A percentile compares a stretch with the other conserved stretches of the same genome.
Conservation (phyloP, 2,888 invertebrate species). For the Pelosia muscerda region DNA sequence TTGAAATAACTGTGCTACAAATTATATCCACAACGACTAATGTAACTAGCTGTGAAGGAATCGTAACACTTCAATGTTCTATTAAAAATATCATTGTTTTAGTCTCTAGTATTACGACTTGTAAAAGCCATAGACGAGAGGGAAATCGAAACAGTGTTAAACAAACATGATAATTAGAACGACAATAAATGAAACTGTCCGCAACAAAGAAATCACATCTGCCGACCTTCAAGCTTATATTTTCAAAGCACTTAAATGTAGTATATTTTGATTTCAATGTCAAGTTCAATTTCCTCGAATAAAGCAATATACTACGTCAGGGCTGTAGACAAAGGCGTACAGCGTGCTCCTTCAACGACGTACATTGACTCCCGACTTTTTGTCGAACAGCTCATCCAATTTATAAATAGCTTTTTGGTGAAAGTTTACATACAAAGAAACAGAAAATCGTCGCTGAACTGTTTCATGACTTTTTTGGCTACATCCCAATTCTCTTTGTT, state of each 20-base stretch:
- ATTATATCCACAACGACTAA: no score
- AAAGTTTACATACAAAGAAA: constrained; percentile 75
- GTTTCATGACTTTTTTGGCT: constrained; percentile 63
- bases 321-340: constrained; percentile 50
- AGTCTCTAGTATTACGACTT: neutral
- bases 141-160: neutral
- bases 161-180: neutral
- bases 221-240: neutral
- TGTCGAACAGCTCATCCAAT: constrained; percentile 38
- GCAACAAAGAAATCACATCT: neutral
- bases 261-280: constrained; percentile 44
- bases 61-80: neutral
- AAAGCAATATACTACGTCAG: constrained; percentile 33
- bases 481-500: constrained; percentile 76
- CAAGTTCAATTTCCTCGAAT: constrained; percentile 45
- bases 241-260: constrained; percentile 12
- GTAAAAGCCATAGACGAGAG: neutral
- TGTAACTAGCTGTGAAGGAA: neutral
- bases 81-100: neutral
- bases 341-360: constrained; percentile 43
- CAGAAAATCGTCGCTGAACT: constrained; percentile 56
- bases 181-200: neutral
- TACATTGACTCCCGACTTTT: constrained; percentile 64
- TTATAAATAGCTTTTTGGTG: constrained; percentile 52
- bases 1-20: neutral